Evolutionary conservation across 2,888 invertebrate genomes (phyloP).

Genomic region (Malachius bipustulatus): DNA sequence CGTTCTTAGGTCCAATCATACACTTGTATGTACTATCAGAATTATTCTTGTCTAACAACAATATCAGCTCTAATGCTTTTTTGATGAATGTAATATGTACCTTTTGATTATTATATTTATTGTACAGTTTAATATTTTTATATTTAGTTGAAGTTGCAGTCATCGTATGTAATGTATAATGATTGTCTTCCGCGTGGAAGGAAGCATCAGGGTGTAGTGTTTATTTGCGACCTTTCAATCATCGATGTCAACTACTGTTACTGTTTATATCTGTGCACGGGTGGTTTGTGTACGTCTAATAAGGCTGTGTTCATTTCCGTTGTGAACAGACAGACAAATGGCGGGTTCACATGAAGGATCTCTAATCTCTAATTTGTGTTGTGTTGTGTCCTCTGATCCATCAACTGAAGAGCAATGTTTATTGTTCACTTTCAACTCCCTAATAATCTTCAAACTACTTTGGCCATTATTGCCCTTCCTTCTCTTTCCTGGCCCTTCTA

Average conservation of each 20-base stretch:
- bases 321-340: conserved; percentile 30
- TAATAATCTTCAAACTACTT: too few relatives aligned
- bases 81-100: conserved; percentile 38
- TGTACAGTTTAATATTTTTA: conserved; percentile 40
- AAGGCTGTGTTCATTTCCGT: conserved; percentile 38
- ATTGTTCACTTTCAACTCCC: too few relatives aligned
- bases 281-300: conserved; percentile 39
- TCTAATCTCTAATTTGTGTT: too few relatives aligned
- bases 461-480: too few relatives aligned
- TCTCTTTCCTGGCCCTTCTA: conserved; percentile 17
- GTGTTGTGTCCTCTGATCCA: too few relatives aligned
- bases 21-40: conserved; percentile 5
- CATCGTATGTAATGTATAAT: too few relatives aligned
- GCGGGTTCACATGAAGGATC: neutral
- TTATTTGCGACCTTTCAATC: conserved; percentile 39
- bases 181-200: conserved; percentile 39
- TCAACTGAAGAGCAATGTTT: too few relatives aligned
- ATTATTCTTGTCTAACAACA: conserved; percentile 8
- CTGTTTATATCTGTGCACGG: conserved; percentile 36
- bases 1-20: conserved; percentile 31
- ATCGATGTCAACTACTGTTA: conserved; percentile 36
- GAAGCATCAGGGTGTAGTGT: conserved; percentile 39
- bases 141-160: conserved; percentile 40
- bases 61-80: conserved; percentile 35
- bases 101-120: conserved; percentile 33